Evolutionary conservation across 64 coral and sea anemone genomes (phyloP).

Genomic region (Platygyra sinensis): DNA sequence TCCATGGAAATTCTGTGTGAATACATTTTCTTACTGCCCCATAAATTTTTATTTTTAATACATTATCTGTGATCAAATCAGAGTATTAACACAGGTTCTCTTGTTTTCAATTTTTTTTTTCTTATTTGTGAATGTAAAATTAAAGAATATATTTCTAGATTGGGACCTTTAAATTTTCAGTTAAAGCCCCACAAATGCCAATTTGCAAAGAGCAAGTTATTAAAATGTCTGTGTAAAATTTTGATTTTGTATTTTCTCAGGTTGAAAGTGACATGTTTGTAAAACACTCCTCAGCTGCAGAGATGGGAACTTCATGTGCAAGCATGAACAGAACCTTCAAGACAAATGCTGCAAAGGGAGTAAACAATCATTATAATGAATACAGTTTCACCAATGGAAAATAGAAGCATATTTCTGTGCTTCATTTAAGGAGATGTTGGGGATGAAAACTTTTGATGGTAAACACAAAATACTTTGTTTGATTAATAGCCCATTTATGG

Average conservation of each 20-base stretch:
- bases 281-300: constrained; percentile 16
- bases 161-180: too few species aligned
- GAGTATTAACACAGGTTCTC: too few species aligned
- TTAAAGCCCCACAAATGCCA: too few species aligned
- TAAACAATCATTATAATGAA: constrained; percentile 17
- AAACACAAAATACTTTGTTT: constrained; percentile 7
- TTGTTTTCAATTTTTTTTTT: too few species aligned
- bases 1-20: too few species aligned
- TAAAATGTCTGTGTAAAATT: too few species aligned
- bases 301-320: constrained; percentile 29
- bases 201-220: too few species aligned
- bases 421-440: constrained; percentile 40
- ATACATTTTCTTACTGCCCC: too few species aligned
- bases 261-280: constrained; percentile 9
- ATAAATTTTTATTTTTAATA: too few species aligned
- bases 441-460: constrained; percentile 48
- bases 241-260: neutral
- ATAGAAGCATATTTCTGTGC: constrained; percentile 27
- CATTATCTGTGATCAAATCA: too few species aligned
- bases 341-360: constrained; percentile 25
- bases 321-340: constrained; percentile 47
- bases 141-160: too few species aligned
- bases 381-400: constrained; percentile 29
- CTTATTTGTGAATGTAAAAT: too few species aligned
- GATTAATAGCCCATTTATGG: neutral